Percentiles rank a stretch among this genome's conserved stretches.
Conservation (phyloP, 92 coral and sea anemone species). For the Phenganax subtilis region DNA sequence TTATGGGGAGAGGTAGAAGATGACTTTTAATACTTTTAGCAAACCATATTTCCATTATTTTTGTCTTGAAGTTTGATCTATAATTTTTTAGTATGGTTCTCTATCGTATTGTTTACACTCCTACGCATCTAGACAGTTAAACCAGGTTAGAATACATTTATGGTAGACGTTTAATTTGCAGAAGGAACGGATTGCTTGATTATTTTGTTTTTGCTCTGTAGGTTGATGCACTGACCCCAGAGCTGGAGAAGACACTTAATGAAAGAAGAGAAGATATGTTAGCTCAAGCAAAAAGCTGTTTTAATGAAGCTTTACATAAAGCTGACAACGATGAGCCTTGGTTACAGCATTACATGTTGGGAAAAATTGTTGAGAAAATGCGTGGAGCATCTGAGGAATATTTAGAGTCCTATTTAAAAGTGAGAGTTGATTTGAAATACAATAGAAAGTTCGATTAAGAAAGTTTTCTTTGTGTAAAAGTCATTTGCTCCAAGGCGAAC, state of each 20-base stretch:
- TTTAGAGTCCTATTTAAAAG: conserved; percentile 79
- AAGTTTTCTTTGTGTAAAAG: too few species aligned
- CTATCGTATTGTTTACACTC: conserved; percentile 86
- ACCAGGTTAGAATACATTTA: conserved; percentile 57
- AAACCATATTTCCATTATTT: neutral
- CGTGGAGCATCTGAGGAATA: conserved; percentile 64
- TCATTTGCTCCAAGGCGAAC: too few species aligned
- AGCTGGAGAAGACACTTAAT: conserved; percentile 57
- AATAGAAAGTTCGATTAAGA: too few species aligned
- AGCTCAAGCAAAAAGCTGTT: conserved; percentile 77
- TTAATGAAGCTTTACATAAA: conserved; percentile 82
- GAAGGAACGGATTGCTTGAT: neutral
- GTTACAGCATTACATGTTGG: conserved; percentile 94
- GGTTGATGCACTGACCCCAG: conserved; percentile 71
- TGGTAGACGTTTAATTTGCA: neutral
- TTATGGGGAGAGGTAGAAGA: conserved; percentile 81
- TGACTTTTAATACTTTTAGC: neutral
- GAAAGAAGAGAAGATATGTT: conserved; percentile 89
- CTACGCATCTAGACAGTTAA: conserved; percentile 91
- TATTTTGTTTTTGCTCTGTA: conserved; percentile 47
- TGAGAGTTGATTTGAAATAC: neutral
- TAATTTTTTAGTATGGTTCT: conserved; percentile 71
- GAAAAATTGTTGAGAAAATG: conserved; percentile 93
- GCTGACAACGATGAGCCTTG: conserved; percentile 90
- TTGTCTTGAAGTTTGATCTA: neutral